Percentiles rank a stretch among this genome's conserved stretches.
Evolutionary conservation across 2,888 invertebrate genomes (phyloP).

Genomic region (Lamellibrachia satsuma): DNA sequence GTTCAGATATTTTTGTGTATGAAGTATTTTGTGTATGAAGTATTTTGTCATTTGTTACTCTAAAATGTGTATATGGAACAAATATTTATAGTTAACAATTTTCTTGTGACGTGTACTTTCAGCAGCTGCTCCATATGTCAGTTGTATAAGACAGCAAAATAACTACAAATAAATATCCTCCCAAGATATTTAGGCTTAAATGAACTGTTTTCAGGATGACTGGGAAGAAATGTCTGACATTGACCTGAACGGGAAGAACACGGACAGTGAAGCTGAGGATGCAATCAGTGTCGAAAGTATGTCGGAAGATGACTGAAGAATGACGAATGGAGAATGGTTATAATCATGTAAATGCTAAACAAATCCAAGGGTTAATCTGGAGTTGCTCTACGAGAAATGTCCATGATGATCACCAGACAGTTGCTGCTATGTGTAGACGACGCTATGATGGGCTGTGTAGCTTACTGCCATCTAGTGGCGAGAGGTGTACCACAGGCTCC

Average conservation of each 20-base stretch:
- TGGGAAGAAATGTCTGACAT: constrained; percentile 47
- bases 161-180: not conserved
- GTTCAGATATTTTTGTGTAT: too few species aligned
- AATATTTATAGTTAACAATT: too few species aligned
- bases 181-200: not conserved
- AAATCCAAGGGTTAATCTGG: not conserved
- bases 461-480: not conserved
- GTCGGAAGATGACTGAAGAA: not conserved
- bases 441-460: not conserved
- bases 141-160: not conserved
- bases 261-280: constrained; percentile 20
- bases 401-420: not conserved
- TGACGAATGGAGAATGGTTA: not conserved
- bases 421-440: not conserved
- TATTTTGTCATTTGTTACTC: too few species aligned
- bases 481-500: not conserved
- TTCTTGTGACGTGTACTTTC: too few species aligned
- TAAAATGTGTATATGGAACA: too few species aligned
- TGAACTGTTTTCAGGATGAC: constrained; percentile 44
- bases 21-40: too few species aligned
- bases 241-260: constrained; percentile 26
- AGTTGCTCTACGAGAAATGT: not conserved
- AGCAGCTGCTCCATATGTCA: too few species aligned
- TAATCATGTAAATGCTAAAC: not conserved
- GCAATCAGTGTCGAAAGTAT: not conserved